Evolutionary conservation across 2,888 invertebrate genomes (phyloP).

Genomic region (Andrena marginata): DNA sequence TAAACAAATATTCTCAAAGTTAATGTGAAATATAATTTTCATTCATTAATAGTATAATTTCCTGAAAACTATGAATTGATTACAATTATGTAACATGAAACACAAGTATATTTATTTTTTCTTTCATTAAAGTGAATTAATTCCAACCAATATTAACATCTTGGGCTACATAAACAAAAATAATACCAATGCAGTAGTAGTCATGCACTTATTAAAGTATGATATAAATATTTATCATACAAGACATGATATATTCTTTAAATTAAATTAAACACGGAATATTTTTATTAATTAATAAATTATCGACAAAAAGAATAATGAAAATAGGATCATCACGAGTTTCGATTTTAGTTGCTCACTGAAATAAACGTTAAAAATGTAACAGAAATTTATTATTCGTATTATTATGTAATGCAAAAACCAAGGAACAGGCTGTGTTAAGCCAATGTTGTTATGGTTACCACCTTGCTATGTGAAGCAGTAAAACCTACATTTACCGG

Average conservation of each 20-base stretch:
- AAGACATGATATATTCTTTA: conserved; percentile 45
- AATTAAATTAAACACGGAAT: conserved; percentile 44
- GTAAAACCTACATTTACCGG: conserved; percentile 60
- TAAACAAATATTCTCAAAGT: conserved; percentile 7
- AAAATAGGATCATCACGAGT: background rate
- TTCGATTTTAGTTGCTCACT: conserved; percentile 11
- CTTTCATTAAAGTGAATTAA: background rate
- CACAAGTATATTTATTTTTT: background rate
- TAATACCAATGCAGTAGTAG: conserved; percentile 24
- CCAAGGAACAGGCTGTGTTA: conserved; percentile 73
- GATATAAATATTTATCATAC: conserved; percentile 30
- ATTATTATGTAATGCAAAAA: conserved; percentile 59
- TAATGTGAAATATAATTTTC: background rate
- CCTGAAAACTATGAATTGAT: background rate
- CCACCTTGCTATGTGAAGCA: conserved; percentile 66
- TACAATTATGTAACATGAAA: conserved; percentile 8
- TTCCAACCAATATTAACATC: conserved; percentile 14
- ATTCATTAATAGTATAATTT: background rate
- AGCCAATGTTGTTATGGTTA: conserved; percentile 83
- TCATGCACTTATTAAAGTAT: conserved; percentile 60
- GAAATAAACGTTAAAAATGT: conserved; percentile 10
- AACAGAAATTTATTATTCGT: conserved; percentile 24
- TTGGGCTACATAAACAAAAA: conserved; percentile 8
- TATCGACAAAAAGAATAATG: conserved; percentile 9
- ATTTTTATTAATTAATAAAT: conserved; percentile 43